phyloP scores from a whole-genome alignment of 2,113 vertebrate genomes.

The Chitala chitala region DNA sequence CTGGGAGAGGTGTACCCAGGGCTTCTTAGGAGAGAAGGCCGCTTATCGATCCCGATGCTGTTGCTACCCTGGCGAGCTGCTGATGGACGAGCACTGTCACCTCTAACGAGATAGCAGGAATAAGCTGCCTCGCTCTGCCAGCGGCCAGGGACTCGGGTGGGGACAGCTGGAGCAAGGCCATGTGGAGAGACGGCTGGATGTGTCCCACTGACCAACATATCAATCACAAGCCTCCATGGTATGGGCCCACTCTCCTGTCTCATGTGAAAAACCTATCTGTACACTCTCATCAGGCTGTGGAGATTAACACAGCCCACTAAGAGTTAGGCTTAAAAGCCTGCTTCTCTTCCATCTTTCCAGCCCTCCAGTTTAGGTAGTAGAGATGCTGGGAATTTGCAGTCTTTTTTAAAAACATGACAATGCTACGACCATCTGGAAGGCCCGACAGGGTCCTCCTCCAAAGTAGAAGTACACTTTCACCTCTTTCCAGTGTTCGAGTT shows the following conservation, averaged over 20 bases:
- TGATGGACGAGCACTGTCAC: constrained; percentile 71
- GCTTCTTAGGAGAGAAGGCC: constrained; percentile 44
- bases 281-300: constrained; percentile 36
- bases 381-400: not conserved
- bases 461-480: not conserved
- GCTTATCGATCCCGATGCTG: constrained; percentile 60
- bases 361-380: not conserved
- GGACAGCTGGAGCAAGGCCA: constrained; percentile 15
- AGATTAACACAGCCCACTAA: not conserved
- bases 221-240: constrained; percentile 52
- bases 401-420: not conserved
- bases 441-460: not conserved
- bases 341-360: not conserved
- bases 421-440: not conserved
- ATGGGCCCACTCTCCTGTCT: constrained; percentile 37
- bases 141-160: constrained; percentile 45
- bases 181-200: constrained; percentile 4
- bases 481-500: not conserved
- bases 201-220: constrained; percentile 41
- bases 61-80: constrained; percentile 36
- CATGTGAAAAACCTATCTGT: constrained; percentile 58
- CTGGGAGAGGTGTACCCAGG: constrained; percentile 1
- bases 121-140: constrained; percentile 52
- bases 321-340: not conserved
- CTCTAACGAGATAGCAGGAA: constrained; percentile 65